Percentiles rank a stretch among this genome's conserved stretches.
phyloP scores from a whole-genome alignment of 1,140 invertebrate genomes.

The Brachionus plicatilis region DNA sequence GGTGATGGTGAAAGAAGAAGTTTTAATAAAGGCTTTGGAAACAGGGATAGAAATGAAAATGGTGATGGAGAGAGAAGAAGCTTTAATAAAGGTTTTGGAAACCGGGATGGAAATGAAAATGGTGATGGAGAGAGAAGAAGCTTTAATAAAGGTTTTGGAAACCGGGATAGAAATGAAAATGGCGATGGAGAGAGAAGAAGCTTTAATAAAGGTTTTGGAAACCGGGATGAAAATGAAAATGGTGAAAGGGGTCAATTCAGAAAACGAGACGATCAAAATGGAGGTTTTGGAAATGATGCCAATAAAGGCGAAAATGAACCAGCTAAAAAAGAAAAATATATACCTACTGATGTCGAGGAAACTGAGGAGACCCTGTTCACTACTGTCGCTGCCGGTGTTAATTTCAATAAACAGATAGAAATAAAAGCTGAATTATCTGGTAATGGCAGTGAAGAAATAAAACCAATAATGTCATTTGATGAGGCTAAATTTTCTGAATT shows the following conservation, averaged over 20 bases:
- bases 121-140: neutral
- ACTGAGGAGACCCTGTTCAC: neutral
- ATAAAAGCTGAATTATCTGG: neutral
- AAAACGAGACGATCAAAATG: neutral
- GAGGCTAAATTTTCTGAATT: slow-evolving; percentile 64
- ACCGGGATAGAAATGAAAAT: neutral
- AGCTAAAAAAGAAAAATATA: slow-evolving; percentile 10
- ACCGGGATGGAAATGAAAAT: neutral
- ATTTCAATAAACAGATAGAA: slow-evolving; percentile 5
- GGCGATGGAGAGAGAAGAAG: neutral
- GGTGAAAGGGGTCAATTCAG: neutral
- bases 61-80: neutral
- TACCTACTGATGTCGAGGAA: neutral
- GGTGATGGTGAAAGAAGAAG: neutral
- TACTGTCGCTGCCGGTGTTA: neutral
- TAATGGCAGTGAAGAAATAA: neutral
- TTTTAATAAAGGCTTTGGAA: too few relatives aligned
- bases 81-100: neutral
- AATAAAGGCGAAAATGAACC: neutral
- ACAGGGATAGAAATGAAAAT: neutral
- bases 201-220: neutral
- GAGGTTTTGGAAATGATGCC: neutral
- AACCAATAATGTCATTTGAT: slow-evolving; percentile 66
- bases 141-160: neutral
- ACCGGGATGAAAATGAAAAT: neutral